A percentile compares a stretch with the other conserved stretches of the same genome.
Conservation (phyloP, 2,888 invertebrate genomes). For the Platycnemis pennipes region DNA sequence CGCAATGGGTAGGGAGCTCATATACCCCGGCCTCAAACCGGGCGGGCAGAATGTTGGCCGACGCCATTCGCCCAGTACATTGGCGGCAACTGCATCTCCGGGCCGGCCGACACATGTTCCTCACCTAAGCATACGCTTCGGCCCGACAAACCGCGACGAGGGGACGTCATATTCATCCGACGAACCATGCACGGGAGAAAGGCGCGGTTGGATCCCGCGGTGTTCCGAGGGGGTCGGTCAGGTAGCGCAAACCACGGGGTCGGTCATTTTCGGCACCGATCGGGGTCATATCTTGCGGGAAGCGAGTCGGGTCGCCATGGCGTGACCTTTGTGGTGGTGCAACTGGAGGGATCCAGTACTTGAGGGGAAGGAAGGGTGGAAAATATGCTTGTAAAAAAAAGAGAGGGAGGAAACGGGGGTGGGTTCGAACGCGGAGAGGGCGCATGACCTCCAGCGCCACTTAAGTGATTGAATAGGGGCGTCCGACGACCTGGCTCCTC, state of each 20-base stretch:
- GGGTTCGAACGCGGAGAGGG: neutral
- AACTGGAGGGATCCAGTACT: neutral
- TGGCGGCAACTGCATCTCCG: constrained; percentile 41
- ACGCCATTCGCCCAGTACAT: neutral
- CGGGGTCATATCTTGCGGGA: neutral
- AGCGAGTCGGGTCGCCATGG: neutral
- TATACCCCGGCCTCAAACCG: constrained; percentile 7
- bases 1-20: neutral
- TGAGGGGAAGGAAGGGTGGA: neutral
- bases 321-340: neutral
- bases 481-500: constrained; percentile 65
- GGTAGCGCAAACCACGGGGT: neutral
- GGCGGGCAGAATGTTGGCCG: neutral
- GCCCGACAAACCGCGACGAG: constrained; percentile 37
- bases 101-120: neutral
- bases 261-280: neutral
- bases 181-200: too few relatives aligned
- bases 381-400: constrained; percentile 26
- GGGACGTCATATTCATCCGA: constrained; percentile 38
- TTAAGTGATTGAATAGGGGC: constrained; percentile 66
- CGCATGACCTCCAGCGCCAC: constrained; percentile 64
- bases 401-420: neutral
- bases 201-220: neutral
- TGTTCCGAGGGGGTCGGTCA: neutral
- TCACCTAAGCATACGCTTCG: constrained; percentile 25